Conservation (phyloP, 2,113 vertebrate species). For the Sisor rabdophorus region DNA sequence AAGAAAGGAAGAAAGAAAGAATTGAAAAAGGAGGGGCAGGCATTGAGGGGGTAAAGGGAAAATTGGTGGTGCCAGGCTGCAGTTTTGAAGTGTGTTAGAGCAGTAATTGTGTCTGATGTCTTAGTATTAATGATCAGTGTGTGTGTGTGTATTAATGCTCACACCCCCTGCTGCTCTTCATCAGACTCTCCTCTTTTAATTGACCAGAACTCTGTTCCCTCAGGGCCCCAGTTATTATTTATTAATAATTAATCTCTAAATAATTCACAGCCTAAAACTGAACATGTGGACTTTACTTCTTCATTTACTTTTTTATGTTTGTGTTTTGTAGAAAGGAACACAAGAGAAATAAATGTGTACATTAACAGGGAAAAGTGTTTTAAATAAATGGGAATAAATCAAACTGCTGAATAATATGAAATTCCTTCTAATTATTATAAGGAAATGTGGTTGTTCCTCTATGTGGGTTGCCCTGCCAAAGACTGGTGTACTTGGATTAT, state of each 20-base stretch:
- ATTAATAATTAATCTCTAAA: slow-evolving; percentile 99
- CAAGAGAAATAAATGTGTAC: too few relatives aligned
- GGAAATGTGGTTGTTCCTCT: too few relatives aligned
- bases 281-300: slow-evolving; percentile 77
- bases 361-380: too few relatives aligned
- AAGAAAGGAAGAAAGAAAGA: slow-evolving; percentile 11
- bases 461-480: too few relatives aligned
- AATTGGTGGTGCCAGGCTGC: slow-evolving; percentile 65
- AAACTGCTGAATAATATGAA: too few relatives aligned
- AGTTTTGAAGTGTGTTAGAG: slow-evolving; percentile 83
- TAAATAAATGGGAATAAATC: too few relatives aligned
- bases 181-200: slow-evolving; percentile 88
- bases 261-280: slow-evolving; percentile 90
- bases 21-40: background rate
- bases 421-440: too few relatives aligned
- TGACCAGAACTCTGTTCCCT: slow-evolving; percentile 85
- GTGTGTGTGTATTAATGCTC: slow-evolving; percentile 68
- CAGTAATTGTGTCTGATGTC: slow-evolving; percentile 92
- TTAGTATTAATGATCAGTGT: slow-evolving; percentile 86
- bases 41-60: slow-evolving; percentile 11
- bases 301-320: too few relatives aligned
- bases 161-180: slow-evolving; percentile 75
- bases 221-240: slow-evolving; percentile 94
- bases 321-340: too few relatives aligned
- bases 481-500: too few relatives aligned